These are phyloP conservation scores for Grus americana DNA, from an alignment of 2,113 vertebrate genomes.

Conservation along the genomic window DNA sequence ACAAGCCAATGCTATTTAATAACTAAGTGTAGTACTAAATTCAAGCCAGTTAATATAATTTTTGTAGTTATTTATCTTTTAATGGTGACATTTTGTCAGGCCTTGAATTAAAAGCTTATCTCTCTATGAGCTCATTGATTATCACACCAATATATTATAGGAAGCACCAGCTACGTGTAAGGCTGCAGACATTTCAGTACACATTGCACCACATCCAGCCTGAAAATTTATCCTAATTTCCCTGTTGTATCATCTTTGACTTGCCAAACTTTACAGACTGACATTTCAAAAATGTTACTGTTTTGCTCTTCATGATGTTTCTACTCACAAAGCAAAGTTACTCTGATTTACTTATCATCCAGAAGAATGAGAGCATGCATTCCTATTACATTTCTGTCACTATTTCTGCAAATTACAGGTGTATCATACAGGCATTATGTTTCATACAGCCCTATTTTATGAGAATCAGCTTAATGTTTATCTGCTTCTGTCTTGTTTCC, in stretches of 20 bases:
- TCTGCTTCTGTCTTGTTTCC: constrained; percentile 25
- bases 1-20: neutral
- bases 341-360: neutral
- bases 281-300: neutral
- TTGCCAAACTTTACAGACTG: neutral
- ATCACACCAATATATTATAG: neutral
- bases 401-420: neutral
- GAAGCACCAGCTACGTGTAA: neutral
- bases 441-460: neutral
- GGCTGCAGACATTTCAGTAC: neutral
- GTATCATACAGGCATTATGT: neutral
- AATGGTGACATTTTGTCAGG: neutral
- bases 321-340: neutral
- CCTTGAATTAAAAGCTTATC: neutral
- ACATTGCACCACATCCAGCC: neutral
- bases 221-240: neutral
- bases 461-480: constrained; percentile 7
- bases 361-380: neutral
- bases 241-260: neutral
- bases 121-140: neutral
- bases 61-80: neutral
- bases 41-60: neutral
- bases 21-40: neutral
- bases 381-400: neutral
- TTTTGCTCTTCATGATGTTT: neutral